A percentile compares a stretch with the other conserved stretches of the same genome.
These are phyloP conservation scores for Drosophila robusta DNA, from an alignment of 2,888 invertebrate species.

Conservation along the genomic window DNA sequence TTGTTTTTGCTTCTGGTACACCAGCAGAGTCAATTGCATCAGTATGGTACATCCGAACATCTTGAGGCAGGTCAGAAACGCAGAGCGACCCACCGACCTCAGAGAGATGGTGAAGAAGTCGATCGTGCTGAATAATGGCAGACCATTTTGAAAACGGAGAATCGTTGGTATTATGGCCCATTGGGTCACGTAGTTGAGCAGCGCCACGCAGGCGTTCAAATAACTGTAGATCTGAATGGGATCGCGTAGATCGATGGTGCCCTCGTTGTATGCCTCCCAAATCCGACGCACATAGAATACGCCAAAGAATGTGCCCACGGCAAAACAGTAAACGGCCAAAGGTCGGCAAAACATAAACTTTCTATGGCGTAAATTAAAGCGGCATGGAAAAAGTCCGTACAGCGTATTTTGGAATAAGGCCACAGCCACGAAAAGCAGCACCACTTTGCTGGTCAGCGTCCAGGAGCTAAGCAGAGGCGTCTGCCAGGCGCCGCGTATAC, in stretches of 20 bases:
- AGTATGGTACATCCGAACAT: slow-evolving; percentile 62
- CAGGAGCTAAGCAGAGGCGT: slow-evolving; percentile 14
- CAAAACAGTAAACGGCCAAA: slow-evolving; percentile 57
- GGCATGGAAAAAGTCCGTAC: slow-evolving; percentile 46
- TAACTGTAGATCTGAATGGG: slow-evolving; percentile 72
- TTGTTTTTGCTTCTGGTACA: slow-evolving; percentile 52
- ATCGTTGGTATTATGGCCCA: slow-evolving; percentile 25
- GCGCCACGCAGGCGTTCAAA: slow-evolving; percentile 67
- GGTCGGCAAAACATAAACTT: slow-evolving; percentile 51
- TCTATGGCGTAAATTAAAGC: slow-evolving; percentile 14
- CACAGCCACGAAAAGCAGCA: slow-evolving; percentile 11
- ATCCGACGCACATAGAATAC: slow-evolving; percentile 57
- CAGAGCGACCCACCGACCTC: slow-evolving; percentile 20
- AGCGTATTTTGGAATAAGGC: slow-evolving; percentile 22
- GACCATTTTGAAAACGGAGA: slow-evolving; percentile 56
- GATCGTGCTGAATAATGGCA: slow-evolving; percentile 55
- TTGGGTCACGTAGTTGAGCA: slow-evolving; percentile 64
- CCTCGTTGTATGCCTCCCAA: slow-evolving; percentile 45
- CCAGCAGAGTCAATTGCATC: slow-evolving; percentile 59
- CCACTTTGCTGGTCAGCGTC: slow-evolving; percentile 36
- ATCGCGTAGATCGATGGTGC: slow-evolving; percentile 64
- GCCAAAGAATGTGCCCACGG: slow-evolving; percentile 43
- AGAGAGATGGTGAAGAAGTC: slow-evolving; percentile 62
- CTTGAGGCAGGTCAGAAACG: slow-evolving; percentile 52
- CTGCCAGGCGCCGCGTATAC: slow-evolving; percentile 15